phyloP scores from a whole-genome alignment of 2,797 vertebrate species.

The Bucorvus abyssinicus region DNA sequence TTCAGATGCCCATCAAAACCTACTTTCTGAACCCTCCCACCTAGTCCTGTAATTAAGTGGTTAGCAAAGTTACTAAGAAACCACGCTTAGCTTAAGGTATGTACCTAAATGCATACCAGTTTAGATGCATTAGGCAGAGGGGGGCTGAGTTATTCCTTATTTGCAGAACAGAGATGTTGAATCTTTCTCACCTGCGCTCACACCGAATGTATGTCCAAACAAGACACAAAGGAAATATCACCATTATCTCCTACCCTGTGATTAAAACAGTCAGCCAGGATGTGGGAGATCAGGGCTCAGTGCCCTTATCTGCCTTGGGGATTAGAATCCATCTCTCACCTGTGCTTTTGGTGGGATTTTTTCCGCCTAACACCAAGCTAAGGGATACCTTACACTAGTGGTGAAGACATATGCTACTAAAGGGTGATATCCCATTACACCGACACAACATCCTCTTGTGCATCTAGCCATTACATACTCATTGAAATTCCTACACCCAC shows the following conservation, averaged over 20 bases:
- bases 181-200: not conserved
- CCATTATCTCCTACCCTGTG: not conserved
- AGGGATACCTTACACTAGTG: not conserved
- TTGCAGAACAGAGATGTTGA: not conserved
- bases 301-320: not conserved
- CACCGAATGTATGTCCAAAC: not conserved
- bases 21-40: not conserved
- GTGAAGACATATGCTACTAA: not conserved
- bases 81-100: not conserved
- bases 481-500: not conserved
- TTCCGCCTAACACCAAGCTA: not conserved
- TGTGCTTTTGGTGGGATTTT: not conserved
- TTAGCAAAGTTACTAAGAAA: not conserved
- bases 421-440: not conserved
- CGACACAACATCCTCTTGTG: constrained; percentile 1
- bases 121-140: not conserved
- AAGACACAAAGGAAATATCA: not conserved
- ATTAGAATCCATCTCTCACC: not conserved
- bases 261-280: not conserved
- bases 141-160: not conserved
- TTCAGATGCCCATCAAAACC: not conserved
- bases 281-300: not conserved
- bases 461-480: not conserved
- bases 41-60: not conserved
- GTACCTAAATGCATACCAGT: not conserved